A percentile compares a stretch with the other conserved stretches of the same genome.
These are phyloP conservation scores for Maniola hyperantus DNA, from an alignment of 2,888 invertebrate genomes.

Conservation along the genomic window DNA sequence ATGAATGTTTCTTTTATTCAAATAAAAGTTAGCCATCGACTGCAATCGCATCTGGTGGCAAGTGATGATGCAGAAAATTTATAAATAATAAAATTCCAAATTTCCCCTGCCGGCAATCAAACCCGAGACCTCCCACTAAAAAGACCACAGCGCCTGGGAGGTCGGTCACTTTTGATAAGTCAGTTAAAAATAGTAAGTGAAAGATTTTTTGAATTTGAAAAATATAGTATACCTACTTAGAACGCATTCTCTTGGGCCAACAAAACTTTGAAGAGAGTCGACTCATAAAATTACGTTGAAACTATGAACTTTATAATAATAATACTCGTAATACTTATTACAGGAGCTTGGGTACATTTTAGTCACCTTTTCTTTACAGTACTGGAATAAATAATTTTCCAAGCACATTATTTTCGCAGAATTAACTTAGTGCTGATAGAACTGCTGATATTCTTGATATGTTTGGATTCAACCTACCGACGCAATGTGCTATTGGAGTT, in stretches of 20 bases:
- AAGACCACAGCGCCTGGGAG: too few relatives aligned
- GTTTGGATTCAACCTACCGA: slow-evolving; percentile 51
- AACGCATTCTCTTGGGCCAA: neutral
- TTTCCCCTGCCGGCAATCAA: too few relatives aligned
- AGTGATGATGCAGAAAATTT: too few relatives aligned
- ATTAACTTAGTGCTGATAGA: slow-evolving; percentile 58
- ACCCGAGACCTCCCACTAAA: too few relatives aligned
- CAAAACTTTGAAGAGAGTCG: neutral
- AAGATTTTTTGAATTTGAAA: neutral
- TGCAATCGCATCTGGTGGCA: too few relatives aligned
- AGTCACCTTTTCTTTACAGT: slow-evolving; percentile 11
- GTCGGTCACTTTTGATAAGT: too few relatives aligned
- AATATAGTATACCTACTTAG: neutral
- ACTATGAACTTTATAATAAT: slow-evolving; percentile 1
- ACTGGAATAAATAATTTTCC: slow-evolving; percentile 2
- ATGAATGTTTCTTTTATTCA: neutral
- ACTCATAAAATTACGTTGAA: slow-evolving; percentile 6
- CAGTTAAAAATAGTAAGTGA: neutral
- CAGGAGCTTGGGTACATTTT: slow-evolving; percentile 7
- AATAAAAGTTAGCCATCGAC: too few relatives aligned
- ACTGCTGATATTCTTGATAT: slow-evolving; percentile 49
- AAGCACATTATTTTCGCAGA: slow-evolving; percentile 43
- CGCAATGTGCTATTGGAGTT: slow-evolving; percentile 48
- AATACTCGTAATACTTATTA: too few relatives aligned
- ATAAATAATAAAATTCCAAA: too few relatives aligned